Percentiles rank a stretch among this genome's conserved stretches.
Conservation (phyloP, 2,113 vertebrate genomes). For the Gasterosteus aculeatus region DNA sequence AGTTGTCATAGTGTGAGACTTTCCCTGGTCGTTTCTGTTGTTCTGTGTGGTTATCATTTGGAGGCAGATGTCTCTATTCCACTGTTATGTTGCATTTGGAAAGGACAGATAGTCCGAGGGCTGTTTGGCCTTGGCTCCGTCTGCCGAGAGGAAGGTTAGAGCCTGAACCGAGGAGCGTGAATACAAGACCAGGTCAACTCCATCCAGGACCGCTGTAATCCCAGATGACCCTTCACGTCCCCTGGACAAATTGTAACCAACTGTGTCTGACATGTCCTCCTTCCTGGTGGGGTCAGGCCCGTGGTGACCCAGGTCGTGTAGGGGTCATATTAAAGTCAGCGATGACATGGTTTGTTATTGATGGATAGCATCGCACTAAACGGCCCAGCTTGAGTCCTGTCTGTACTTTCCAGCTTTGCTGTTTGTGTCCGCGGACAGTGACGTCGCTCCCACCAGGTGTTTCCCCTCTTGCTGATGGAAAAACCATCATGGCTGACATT, state of each 20-base stretch:
- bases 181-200: conserved; percentile 50
- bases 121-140: conserved; percentile 69
- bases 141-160: conserved; percentile 58
- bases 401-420: conserved; percentile 78
- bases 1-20: conserved; percentile 49
- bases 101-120: conserved; percentile 59
- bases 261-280: conserved; percentile 28
- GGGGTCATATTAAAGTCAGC: conserved; percentile 40
- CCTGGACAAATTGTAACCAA: conserved; percentile 12
- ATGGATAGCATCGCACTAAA: conserved; percentile 22
- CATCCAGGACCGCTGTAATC: conserved; percentile 25
- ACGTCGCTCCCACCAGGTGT: conserved; percentile 80
- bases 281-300: conserved; percentile 18
- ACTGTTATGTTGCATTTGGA: conserved; percentile 67
- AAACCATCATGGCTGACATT: conserved; percentile 61
- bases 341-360: conserved; percentile 48
- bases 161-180: conserved; percentile 33
- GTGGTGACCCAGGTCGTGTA: conserved; percentile 1
- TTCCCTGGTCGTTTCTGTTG: conserved; percentile 51
- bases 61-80: conserved; percentile 63
- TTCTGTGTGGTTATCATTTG: conserved; percentile 57
- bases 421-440: conserved; percentile 74
- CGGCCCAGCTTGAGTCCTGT: conserved; percentile 26
- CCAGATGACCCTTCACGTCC: conserved; percentile 18
- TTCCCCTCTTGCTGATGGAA: conserved; percentile 78